Base-by-base conservation (phyloP, 1,140 invertebrate species). In the Bombus terrestris region DNA sequence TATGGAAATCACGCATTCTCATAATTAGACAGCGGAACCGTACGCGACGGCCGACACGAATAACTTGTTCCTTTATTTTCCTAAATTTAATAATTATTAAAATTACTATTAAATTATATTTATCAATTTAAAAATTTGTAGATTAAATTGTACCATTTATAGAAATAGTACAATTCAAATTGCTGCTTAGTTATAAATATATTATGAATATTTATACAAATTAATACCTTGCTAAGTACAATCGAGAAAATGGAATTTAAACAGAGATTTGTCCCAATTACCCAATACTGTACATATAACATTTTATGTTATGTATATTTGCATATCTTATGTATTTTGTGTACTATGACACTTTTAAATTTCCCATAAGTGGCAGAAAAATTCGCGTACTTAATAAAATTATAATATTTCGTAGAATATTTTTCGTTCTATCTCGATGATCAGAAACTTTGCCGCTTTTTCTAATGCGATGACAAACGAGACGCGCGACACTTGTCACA, bases 1-100 rank as follows among this genome's bases (percentile, higher is more conserved):
- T 57, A 64, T 71, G 72, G 76, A 85, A 80, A 85, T 85, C 83
- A 66, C 28, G 28, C 43, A 41, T 47, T 66, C 62, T 41, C 68
- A 59, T 80, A 72, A 80, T 85, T 80, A 80, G 68, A 41, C 83
- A n/a, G 32, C n/a, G 53, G 47, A 62, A 84, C 12, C 32, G 22
- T n/a, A 73, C 39, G 8, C 1, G 39, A n/a, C 28, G 28, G 1
- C 15, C 25, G 37, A 39, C 3, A 39, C 9, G 37, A 25, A 71
- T 28, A 25, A 8, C 4, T 13, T 71, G 9, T 62, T 62, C 25
- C 59, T 5, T 62, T 62, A 62, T 62, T 62, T 12, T 28, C 22
- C 59, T 12, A n/a, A 1, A n/a, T 62, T 62, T 62, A 12, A 13
- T 13, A n/a, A 62, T 28, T 13, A n/a, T 3, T n/a, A n/a, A 13